phyloP scores from a whole-genome alignment of 1,140 invertebrate species.

The Drosophila asahinai region DNA sequence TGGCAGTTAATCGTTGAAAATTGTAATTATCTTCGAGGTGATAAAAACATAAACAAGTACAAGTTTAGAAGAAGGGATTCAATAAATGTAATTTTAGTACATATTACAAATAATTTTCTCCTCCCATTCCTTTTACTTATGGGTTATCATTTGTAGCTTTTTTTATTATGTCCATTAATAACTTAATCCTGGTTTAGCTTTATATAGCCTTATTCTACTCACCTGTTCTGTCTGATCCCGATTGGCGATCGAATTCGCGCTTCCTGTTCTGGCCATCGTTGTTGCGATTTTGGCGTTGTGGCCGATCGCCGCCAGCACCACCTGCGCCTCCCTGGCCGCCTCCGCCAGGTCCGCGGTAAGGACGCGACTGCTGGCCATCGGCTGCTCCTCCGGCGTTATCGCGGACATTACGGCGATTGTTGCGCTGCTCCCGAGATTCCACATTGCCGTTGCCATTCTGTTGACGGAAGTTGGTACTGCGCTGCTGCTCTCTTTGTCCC shows the following conservation, averaged over 20 bases:
- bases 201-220: slow-evolving; percentile 87
- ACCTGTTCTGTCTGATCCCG: slow-evolving; percentile 95
- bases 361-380: slow-evolving; percentile 85
- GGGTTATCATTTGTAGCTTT: slow-evolving; percentile 18
- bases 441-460: slow-evolving; percentile 75
- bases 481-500: slow-evolving; percentile 63
- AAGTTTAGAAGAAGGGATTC: too few relatives aligned
- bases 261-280: slow-evolving; percentile 90
- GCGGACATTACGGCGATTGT: slow-evolving; percentile 89
- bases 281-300: slow-evolving; percentile 85
- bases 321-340: slow-evolving; percentile 39
- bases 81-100: too few relatives aligned
- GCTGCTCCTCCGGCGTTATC: slow-evolving; percentile 87
- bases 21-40: too few relatives aligned
- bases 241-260: slow-evolving; percentile 97
- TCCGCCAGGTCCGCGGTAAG: slow-evolving; percentile 64
- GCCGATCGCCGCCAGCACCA: slow-evolving; percentile 72
- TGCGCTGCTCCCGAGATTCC: slow-evolving; percentile 90
- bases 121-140: too few relatives aligned
- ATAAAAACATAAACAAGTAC: too few relatives aligned
- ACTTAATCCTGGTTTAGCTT: not conserved
- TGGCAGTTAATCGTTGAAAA: too few relatives aligned
- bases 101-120: not conserved
- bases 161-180: not conserved
- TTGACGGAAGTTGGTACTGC: slow-evolving; percentile 82